These are phyloP conservation scores for Excalfactoria chinensis DNA, from an alignment of 2,113 vertebrate species.

Conservation along the genomic window DNA sequence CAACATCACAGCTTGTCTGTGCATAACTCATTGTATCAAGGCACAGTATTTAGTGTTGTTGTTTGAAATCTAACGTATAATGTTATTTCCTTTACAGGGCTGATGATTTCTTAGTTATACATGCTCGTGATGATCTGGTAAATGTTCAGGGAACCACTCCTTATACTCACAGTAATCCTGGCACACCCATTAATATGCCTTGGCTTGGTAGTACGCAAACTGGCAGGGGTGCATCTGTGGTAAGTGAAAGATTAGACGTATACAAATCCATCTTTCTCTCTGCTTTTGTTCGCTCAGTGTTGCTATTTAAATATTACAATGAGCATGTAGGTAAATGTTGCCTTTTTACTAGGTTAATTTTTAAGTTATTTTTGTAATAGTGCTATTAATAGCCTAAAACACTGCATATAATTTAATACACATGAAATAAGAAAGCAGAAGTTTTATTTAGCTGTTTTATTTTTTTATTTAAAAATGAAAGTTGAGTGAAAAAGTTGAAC, in stretches of 20 bases:
- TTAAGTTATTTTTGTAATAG: neutral
- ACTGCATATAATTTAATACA: neutral
- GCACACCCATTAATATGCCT: constrained; percentile 97
- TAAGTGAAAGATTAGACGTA: constrained; percentile 74
- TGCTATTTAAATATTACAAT: neutral
- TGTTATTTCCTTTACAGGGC: constrained; percentile 70
- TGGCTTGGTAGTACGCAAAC: constrained; percentile 96
- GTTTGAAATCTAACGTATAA: neutral
- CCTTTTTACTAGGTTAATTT: neutral
- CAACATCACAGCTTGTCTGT: neutral
- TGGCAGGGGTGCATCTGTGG: constrained; percentile 94
- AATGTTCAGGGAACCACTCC: constrained; percentile 92
- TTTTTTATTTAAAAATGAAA: neutral
- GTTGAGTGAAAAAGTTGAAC: neutral
- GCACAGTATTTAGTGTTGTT: neutral
- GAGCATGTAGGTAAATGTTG: neutral
- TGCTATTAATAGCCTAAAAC: neutral
- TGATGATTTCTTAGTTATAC: constrained; percentile 95
- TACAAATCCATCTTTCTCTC: neutral
- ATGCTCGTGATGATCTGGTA: constrained; percentile 88
- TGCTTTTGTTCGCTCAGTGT: neutral
- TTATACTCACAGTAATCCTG: constrained; percentile 93
- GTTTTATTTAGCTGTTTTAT: neutral
- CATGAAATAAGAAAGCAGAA: neutral
- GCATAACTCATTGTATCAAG: neutral